A percentile compares a stretch with the other conserved stretches of the same genome.
phyloP scores from a whole-genome alignment of 2,888 invertebrate species.

The Seira sanloemensis region DNA sequence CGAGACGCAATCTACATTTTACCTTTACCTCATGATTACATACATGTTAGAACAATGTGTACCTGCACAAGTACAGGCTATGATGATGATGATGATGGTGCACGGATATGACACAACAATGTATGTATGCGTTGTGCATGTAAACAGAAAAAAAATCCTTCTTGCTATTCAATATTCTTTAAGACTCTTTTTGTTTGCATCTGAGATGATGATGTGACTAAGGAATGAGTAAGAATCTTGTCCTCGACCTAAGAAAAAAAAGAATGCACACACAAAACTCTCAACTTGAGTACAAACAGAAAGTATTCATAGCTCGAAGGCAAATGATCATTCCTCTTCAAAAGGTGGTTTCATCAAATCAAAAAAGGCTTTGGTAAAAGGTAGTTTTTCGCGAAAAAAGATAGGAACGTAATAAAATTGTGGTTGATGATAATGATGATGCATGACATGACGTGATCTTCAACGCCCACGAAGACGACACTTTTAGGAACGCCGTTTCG shows the following conservation, averaged over 20 bases:
- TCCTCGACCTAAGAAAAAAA: conserved; percentile 8
- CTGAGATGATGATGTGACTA: neutral
- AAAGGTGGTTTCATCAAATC: neutral
- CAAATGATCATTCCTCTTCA: conserved; percentile 42
- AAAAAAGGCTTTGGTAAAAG: neutral
- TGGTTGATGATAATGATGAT: neutral
- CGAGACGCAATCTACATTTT: conserved; percentile 19
- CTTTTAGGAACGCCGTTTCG: conserved; percentile 43
- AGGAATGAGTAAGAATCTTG: conserved; percentile 3
- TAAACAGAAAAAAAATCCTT: neutral
- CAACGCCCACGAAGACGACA: conserved; percentile 58
- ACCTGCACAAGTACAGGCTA: neutral
- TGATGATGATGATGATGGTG: neutral
- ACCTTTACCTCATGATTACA: conserved; percentile 16
- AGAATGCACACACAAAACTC: neutral
- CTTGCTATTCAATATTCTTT: neutral
- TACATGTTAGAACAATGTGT: neutral
- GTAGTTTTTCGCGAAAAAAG: conserved; percentile 2
- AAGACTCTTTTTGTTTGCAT: neutral
- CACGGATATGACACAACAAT: neutral
- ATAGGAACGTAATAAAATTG: neutral
- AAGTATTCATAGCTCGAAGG: conserved; percentile 22
- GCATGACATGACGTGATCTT: conserved; percentile 15
- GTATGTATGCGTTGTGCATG: neutral
- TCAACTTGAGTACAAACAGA: conserved; percentile 36